These are phyloP conservation scores for Netelia fuscicornis DNA, from an alignment of 2,888 invertebrate species.

Conservation along the genomic window DNA sequence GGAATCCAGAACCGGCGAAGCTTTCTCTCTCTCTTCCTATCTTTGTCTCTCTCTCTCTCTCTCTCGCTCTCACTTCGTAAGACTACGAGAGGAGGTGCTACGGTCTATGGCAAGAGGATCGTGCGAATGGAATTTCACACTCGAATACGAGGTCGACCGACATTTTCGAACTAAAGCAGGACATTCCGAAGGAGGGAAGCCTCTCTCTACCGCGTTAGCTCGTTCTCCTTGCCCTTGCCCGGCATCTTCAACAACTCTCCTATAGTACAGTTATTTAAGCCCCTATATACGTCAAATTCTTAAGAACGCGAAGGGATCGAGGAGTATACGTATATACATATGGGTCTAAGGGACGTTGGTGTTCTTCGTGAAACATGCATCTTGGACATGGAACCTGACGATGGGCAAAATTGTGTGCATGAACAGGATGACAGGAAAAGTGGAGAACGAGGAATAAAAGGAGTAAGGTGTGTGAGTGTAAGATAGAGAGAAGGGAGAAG, in stretches of 20 bases:
- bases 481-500: slow-evolving; percentile 20
- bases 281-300: slow-evolving; percentile 36
- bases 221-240: slow-evolving; percentile 46
- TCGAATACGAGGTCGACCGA: slow-evolving; percentile 70
- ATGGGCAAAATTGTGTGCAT: slow-evolving; percentile 28
- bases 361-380: slow-evolving; percentile 36
- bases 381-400: slow-evolving; percentile 37
- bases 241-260: slow-evolving; percentile 23
- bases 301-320: slow-evolving; percentile 23
- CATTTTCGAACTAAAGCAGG: slow-evolving; percentile 71
- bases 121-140: slow-evolving; percentile 72
- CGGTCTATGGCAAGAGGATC: slow-evolving; percentile 46
- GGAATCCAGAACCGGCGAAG: slow-evolving; percentile 61
- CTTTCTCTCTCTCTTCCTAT: slow-evolving; percentile 35
- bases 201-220: slow-evolving; percentile 44
- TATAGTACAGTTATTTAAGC: slow-evolving; percentile 1
- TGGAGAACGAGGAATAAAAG: slow-evolving; percentile 19
- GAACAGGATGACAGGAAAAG: slow-evolving; percentile 18
- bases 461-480: slow-evolving; percentile 10
- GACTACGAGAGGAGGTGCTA: slow-evolving; percentile 56
- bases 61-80: slow-evolving; percentile 5
- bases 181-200: slow-evolving; percentile 69
- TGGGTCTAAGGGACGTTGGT: slow-evolving; percentile 19
- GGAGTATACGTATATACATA: slow-evolving; percentile 12
- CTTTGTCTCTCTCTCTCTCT: neutral